Percentiles rank a stretch among this genome's conserved stretches.
These are phyloP conservation scores for Drosophila repletoides DNA, from an alignment of 1,140 invertebrate species.

Conservation along the genomic window DNA sequence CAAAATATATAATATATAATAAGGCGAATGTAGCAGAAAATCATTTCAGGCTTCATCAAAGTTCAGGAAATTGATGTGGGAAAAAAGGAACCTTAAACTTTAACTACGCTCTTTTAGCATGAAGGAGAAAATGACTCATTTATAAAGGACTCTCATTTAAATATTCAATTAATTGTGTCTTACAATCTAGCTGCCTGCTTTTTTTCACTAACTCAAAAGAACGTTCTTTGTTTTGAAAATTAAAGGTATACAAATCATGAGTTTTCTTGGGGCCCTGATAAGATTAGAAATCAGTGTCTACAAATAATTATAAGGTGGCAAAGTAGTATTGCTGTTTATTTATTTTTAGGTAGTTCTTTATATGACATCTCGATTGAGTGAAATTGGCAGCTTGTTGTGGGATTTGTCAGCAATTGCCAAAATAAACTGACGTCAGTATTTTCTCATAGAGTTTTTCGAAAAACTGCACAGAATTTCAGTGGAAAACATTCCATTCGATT, in stretches of 20 bases:
- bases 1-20: no score
- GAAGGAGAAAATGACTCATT: no score
- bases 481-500: not conserved
- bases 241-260: not conserved
- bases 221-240: not conserved
- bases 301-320: constrained; percentile 23
- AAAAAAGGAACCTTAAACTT: no score
- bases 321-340: constrained; percentile 24
- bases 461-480: not conserved
- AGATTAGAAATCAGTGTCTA: constrained; percentile 46
- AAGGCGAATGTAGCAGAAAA: no score
- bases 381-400: not conserved
- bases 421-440: not conserved
- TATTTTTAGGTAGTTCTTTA: constrained; percentile 22
- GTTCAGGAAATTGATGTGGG: no score
- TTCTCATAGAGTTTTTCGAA: not conserved
- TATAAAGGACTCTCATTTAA: no score
- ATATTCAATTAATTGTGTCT: no score
- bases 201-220: not conserved
- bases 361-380: not conserved
- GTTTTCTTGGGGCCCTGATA: constrained; percentile 19
- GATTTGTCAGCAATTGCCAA: not conserved
- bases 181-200: not conserved
- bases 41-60: no score
- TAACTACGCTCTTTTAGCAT: no score